phyloP scores from a whole-genome alignment of 2,797 vertebrate genomes.

The Onychomys arenicola region DNA sequence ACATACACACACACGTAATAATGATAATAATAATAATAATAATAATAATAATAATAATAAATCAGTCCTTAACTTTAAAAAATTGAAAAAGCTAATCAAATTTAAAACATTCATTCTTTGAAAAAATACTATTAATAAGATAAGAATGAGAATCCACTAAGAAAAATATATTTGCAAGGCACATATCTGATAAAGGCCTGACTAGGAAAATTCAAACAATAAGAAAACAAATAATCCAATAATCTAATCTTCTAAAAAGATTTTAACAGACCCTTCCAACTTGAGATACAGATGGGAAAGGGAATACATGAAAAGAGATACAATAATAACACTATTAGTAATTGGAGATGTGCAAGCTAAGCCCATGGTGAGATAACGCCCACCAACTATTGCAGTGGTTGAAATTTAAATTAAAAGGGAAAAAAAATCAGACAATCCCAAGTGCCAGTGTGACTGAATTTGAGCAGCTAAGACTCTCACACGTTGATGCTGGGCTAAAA shows the following conservation, averaged over 20 bases:
- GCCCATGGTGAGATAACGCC: neutral
- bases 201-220: neutral
- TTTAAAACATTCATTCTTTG: constrained; percentile 35
- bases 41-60: neutral
- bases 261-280: constrained; percentile 9
- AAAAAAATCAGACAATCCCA: neutral
- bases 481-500: neutral
- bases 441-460: neutral
- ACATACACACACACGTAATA: neutral
- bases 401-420: neutral
- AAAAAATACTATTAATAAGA: constrained; percentile 53
- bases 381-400: neutral
- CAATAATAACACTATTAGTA: neutral
- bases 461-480: neutral
- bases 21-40: neutral
- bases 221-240: constrained; percentile 29
- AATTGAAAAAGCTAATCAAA: neutral
- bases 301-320: neutral
- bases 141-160: constrained; percentile 10
- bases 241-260: too few relatives aligned
- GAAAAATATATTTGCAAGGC: constrained; percentile 28
- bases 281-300: neutral
- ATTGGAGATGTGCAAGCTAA: constrained; percentile 13
- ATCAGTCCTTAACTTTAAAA: constrained; percentile 24
- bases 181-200: neutral